Base-by-base conservation (phyloP, 2,888 invertebrate genomes). In the Mythimna lalbum region DNA sequence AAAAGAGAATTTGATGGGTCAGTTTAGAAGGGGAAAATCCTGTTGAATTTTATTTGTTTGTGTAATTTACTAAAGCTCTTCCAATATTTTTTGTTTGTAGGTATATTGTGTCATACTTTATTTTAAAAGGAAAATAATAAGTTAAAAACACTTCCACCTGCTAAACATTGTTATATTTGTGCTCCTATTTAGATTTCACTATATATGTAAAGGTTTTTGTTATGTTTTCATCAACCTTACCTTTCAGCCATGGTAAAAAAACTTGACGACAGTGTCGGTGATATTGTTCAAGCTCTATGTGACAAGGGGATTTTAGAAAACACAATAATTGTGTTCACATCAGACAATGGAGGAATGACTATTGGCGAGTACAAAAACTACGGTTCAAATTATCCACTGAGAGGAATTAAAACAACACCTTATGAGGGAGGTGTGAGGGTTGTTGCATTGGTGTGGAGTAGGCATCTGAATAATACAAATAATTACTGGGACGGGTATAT, bases 291-390 rank as follows among this genome's bases (percentile, higher is more conserved):
- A 62, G 97, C 98, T 6, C 93, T 99, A 66, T 94, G 96, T 64
- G 90, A 96, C 0, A 97, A 96, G 71, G 96, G 96, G 2, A 97
- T 98, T 93, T 94, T 99, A 78, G 95, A 98, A 56, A 97, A 99
- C 89, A 98, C 98, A 0, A 97, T 99, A 59, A 96, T 99, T 65
- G 92, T 98, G 1, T 99, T 99, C 90, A 97, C 98, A 82, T 98
- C 98, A 17, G 99, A 99, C 90, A 99, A 99, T 90, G 98, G 99
- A 0, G 98, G 97, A 0, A 98, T 98, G 62, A 97, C 98, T 0
- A 94, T 96, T 69, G 98, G 98, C 0, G 86, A 96, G 62, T 97
- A 97, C 87, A 90, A 96, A 63, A 99, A 98, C 92, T 97, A 97
- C 62, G 98, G 97, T 14, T 98, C 98, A 23, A 98, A 98, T 92